Base-by-base conservation (phyloP, 1,140 invertebrate species). In the Euglossa dilemma region DNA sequence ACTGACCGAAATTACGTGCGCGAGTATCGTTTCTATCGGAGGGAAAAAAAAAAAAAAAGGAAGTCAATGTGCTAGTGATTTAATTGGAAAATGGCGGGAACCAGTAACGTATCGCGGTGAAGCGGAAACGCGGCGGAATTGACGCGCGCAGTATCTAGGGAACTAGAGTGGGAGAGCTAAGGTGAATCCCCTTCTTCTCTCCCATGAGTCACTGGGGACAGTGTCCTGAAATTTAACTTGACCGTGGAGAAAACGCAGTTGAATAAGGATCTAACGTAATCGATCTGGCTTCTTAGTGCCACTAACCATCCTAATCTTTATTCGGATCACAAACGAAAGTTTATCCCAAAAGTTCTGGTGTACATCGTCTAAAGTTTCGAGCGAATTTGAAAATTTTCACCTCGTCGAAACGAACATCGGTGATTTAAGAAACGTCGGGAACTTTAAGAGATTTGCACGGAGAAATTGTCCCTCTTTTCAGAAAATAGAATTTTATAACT, bases 1-100 rank as follows among this genome's bases (percentile, higher is more conserved):
- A 25, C 9, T 71, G 77, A 80, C 66, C 77, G 77, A 71, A 61
- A 47, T 80, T 25, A 59, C 54, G 43, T 79, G 54, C 57, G 50
- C 25, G 47, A 12, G 11, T 12, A 50, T 61, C 36, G n/a, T 25
- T 52, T 28, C 11, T 50, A 6, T 28, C 18, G 20, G 7, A 6
- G 20, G n/a, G n/a, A n/a, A n/a, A n/a, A n/a, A n/a, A n/a, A n/a
- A n/a, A 57, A 57, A 28, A 63, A 23, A 28, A 45, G 5, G 11
- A 28, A 59, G 16, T 63, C 45, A 43, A 50, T 25, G 45, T n/a
- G 36, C 14, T 50, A 28, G 14, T 16, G n/a, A n/a, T 28, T 36
- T 43, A 43, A 59, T 73, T 73, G 28, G 18, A 70, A 50, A 70
- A 69, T 47, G 66, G 23, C 23, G 23, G 36, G 36, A 36, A 36